Base-by-base conservation (phyloP, 2,888 invertebrate genomes). In the Conchocele bisecta region DNA sequence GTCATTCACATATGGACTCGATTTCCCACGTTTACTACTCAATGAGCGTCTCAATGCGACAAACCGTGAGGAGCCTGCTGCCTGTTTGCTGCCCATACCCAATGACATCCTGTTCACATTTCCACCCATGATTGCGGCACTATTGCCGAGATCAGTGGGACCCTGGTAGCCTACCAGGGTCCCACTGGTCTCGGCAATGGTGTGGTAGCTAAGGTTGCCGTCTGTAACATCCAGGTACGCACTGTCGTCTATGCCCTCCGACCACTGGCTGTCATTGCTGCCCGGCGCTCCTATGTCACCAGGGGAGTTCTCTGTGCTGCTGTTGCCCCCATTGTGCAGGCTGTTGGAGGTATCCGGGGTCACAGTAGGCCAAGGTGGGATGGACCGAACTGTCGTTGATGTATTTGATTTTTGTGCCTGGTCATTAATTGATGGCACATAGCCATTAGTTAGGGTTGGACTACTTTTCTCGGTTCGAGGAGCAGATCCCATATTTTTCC, bases 221-320 rank as follows among this genome's bases (percentile, higher is more conserved):
- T 24, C 33, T 44, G 57, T 46, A n/a, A 31, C 60, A 46, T 75
- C 75, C 4, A 72, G n/a, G 35, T 61, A 68, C n/a, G 63, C 58
- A 61, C 67, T 74, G 17, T 80, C 80, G 68, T 80, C 75, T n/a
- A n/a, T n/a, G 31, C 67, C 53, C 44, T 80, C 80, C 26, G 80
- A 80, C 76, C 76, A 80, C 24, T 59, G 54, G 28, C 75, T 77
- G 9, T 80, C 77, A 54, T 75, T 76, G 42, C 54, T 67, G 11
- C 44, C 53, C 3, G 73, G 73, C 33, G 46, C 65, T 15, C 29
- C 56, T 7, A 65, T 51, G n/a, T 59, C 46, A 28, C 39, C 44
- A 22, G 51, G 51, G n/a, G n/a, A n/a, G n/a, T n/a, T n/a, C n/a
- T n/a, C n/a, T n/a, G n/a, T n/a, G n/a, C n/a, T n/a, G n/a, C n/a